Conservation (phyloP, 2,888 invertebrate species). For the Tortricodes alternella region DNA sequence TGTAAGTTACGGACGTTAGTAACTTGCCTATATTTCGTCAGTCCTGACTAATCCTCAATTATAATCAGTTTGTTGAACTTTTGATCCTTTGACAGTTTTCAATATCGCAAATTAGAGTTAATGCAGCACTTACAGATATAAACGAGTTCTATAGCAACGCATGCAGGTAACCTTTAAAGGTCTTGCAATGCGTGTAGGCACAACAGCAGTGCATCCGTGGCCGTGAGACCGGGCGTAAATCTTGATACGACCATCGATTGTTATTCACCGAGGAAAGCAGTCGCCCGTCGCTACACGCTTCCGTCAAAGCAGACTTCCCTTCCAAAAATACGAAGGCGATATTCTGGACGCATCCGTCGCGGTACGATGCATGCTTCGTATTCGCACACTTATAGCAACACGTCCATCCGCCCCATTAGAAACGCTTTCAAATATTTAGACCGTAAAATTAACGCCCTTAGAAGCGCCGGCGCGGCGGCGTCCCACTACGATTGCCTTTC, state of each 20-base stretch:
- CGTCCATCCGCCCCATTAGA: conserved; percentile 40
- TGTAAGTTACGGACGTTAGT: too few relatives aligned
- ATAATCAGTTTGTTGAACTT: background rate
- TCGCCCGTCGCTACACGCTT: conserved; percentile 62
- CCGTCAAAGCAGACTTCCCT: conserved; percentile 62
- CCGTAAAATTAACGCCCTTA: conserved; percentile 45
- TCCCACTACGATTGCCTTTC: conserved; percentile 1
- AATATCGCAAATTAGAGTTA: conserved; percentile 16
- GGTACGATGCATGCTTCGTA: conserved; percentile 52
- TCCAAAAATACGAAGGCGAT: conserved; percentile 68
- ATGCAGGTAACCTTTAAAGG: conserved; percentile 66
- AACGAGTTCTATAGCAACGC: conserved; percentile 51
- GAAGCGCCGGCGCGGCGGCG: conserved; percentile 35
- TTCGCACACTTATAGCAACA: conserved; percentile 52
- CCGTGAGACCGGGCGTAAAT: conserved; percentile 61
- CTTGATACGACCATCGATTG: conserved; percentile 46
- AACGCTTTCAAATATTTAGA: conserved; percentile 37
- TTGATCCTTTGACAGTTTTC: conserved; percentile 14
- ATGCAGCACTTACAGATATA: conserved; percentile 35
- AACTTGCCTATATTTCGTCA: background rate
- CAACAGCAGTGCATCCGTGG: conserved; percentile 42
- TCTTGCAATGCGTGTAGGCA: conserved; percentile 41
- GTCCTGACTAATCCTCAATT: background rate
- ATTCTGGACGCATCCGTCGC: conserved; percentile 64
- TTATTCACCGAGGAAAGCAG: conserved; percentile 68